Evolutionary conservation across 2,797 vertebrate species (phyloP), one percentile per base, ranked within the genome.

Genomic region (Thaleichthys pacificus): DNA sequence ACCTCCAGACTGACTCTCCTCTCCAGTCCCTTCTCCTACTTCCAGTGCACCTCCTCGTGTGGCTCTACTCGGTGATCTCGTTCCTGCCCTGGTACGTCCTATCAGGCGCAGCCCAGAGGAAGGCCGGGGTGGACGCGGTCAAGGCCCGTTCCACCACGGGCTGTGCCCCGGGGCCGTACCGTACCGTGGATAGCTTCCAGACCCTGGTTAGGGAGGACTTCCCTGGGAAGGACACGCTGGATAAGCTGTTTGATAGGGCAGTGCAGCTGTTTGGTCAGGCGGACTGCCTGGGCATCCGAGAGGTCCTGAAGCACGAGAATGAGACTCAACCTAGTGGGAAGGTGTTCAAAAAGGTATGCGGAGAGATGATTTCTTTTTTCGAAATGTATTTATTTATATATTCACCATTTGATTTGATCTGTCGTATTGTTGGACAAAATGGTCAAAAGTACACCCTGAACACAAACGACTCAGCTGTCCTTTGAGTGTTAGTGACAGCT

Each of bases 1-100:
- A 91, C 87, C 85, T 93, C 90, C 95, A 94, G 80, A 86, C 93
- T 86, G 93, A 94, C 82, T 88, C 83, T 15, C 19, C 74, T 17
- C 87, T 95, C 73, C 90, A 90, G 71, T 84, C 87, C 63, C 0
- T 97, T 89, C 86, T 98, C 73, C 92, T 98, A 78, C 86, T 97
- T 78, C 98, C 98, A 79, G 76, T 99, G 84, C 95, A 97, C 89
- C 84, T 97, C 62, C 82, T 99, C 64, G 95, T 99, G 90, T 96
- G 95, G 93, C 78, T 99, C 79, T 99, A 99, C 91, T 97, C 97
- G 68, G 9, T 92, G 74, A 83, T 99, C 81, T 94, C 96, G 86
- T 99, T 99, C 88, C 93, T 99, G 83, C 98, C 98, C 2, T 99
- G 97, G 98, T 99, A 98, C 93, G 96, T 95, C 93, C 89, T 99